Evolutionary conservation across 2,797 vertebrate genomes (phyloP).

Genomic region (Halcyon leucocephala): DNA sequence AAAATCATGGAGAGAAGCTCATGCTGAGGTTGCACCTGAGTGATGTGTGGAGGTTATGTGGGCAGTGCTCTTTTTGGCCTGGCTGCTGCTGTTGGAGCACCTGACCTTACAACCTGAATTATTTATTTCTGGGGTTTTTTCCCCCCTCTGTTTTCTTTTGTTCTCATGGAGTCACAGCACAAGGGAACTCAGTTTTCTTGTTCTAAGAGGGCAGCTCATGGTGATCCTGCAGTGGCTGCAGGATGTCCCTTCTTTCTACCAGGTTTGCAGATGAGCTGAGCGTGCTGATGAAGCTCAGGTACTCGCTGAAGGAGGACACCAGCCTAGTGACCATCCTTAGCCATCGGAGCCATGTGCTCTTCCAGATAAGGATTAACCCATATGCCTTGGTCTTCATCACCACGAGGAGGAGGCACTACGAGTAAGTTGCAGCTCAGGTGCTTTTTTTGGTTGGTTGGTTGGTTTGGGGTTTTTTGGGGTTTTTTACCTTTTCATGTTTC

Average conservation of each 20-base stretch:
- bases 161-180: too few relatives aligned
- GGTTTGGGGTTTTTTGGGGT: too few relatives aligned
- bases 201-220: accelerated
- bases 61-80: neutral
- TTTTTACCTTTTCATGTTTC: neutral
- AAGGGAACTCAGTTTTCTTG: accelerated
- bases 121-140: neutral
- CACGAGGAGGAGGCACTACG: slow-evolving; percentile 87
- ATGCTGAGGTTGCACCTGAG: neutral
- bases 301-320: slow-evolving; percentile 80
- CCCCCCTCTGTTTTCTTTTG: too few relatives aligned
- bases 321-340: slow-evolving; percentile 86
- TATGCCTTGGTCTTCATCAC: slow-evolving; percentile 82
- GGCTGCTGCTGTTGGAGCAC: neutral
- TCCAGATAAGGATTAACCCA: slow-evolving; percentile 86
- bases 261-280: slow-evolving; percentile 90
- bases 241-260: neutral
- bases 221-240: neutral
- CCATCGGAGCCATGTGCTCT: slow-evolving; percentile 77
- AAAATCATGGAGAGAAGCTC: accelerated
- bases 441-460: too few relatives aligned
- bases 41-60: neutral
- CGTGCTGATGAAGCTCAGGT: slow-evolving; percentile 84
- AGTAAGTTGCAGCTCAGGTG: slow-evolving; percentile 80
- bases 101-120: neutral